These are phyloP conservation scores for Ariopsis seemanni DNA, from an alignment of 2,113 vertebrate genomes.

Conservation along the genomic window DNA sequence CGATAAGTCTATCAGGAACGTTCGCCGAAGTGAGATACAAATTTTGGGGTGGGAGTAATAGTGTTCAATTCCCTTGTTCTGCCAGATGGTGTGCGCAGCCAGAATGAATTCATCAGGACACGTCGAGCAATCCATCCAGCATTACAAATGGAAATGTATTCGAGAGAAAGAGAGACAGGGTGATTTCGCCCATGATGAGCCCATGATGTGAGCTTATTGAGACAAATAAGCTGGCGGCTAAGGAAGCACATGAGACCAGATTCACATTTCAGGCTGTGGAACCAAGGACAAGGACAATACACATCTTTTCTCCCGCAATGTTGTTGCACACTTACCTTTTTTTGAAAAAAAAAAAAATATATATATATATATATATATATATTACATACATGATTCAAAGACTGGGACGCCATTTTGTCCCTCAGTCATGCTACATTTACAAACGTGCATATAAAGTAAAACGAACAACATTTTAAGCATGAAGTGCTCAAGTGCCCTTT, in stretches of 20 bases:
- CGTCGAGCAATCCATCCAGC: constrained; percentile 45
- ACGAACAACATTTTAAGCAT: neutral
- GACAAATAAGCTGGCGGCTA: constrained; percentile 49
- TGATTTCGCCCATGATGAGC: constrained; percentile 22
- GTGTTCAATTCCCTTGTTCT: constrained; percentile 43
- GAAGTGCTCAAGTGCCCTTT: neutral
- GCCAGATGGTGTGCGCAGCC: constrained; percentile 50
- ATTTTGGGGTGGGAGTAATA: constrained; percentile 38
- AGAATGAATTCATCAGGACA: constrained; percentile 54
- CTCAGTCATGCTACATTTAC: neutral
- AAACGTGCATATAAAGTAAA: neutral
- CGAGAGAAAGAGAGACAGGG: neutral
- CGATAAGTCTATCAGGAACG: constrained; percentile 8
- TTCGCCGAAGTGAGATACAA: neutral
- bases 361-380: too few relatives aligned
- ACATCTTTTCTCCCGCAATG: neutral
- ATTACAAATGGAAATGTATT: constrained; percentile 46
- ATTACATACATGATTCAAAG: neutral
- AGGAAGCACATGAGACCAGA: constrained; percentile 29
- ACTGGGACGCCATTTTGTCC: neutral
- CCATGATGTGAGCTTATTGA: constrained; percentile 48
- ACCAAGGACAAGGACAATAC: neutral
- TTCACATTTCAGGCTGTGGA: constrained; percentile 23
- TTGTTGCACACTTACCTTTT: constrained; percentile 41
- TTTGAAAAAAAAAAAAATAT: constrained; percentile 4